phyloP scores from a whole-genome alignment of 2,888 invertebrate species.

The Philereme transversata region DNA sequence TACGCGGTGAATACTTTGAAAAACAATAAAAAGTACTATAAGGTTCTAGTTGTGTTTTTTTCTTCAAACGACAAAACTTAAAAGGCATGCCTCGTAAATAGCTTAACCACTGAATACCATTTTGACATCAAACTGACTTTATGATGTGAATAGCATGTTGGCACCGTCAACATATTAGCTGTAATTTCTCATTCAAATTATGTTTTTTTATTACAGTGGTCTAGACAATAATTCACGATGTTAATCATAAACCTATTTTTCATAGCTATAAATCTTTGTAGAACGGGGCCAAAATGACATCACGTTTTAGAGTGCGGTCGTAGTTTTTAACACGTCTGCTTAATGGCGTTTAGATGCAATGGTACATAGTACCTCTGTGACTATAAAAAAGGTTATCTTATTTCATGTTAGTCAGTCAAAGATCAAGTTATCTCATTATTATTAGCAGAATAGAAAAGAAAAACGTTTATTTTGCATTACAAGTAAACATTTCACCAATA shows the following conservation, averaged over 20 bases:
- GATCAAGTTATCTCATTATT: no score
- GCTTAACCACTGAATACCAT: no score
- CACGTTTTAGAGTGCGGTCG: slow-evolving; percentile 26
- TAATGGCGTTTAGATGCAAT: slow-evolving; percentile 21
- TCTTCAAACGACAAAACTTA: no score
- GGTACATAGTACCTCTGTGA: not conserved
- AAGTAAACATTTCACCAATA: no score
- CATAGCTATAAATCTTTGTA: slow-evolving; percentile 30
- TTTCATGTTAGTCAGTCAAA: not conserved
- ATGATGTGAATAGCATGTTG: not conserved
- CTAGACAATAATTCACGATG: slow-evolving; percentile 8
- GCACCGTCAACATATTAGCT: not conserved
- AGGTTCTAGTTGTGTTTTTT: no score
- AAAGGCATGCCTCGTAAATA: no score
- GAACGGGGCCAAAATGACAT: slow-evolving; percentile 33
- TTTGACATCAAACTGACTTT: no score
- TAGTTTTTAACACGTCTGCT: slow-evolving; percentile 27
- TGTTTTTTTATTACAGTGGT: not conserved
- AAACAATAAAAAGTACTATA: no score
- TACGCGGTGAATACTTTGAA: no score
- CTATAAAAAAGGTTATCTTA: no score
- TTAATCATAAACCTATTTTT: slow-evolving; percentile 3
- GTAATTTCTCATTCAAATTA: not conserved
- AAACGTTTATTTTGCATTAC: no score
- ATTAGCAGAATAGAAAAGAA: no score